phyloP scores from a whole-genome alignment of 2,797 vertebrate species.

The Erethizon dorsatum region DNA sequence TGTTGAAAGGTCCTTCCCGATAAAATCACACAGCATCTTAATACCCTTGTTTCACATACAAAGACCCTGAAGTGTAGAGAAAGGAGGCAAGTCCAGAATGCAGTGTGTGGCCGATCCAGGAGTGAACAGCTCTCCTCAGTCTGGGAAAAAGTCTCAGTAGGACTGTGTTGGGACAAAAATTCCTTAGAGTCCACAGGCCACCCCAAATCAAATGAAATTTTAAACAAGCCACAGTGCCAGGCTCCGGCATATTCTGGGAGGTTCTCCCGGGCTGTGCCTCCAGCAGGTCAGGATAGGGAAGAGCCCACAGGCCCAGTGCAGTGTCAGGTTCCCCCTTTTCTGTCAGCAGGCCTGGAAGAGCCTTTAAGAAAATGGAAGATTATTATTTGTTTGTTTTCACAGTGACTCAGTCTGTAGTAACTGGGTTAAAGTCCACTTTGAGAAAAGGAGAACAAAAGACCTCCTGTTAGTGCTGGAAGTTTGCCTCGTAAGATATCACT shows the following conservation, averaged over 20 bases:
- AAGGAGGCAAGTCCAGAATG: not conserved
- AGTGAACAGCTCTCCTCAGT: not conserved
- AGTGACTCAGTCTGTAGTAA: conserved; percentile 92
- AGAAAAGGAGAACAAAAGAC: conserved; percentile 91
- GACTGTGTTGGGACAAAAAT: conserved; percentile 35
- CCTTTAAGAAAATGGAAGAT: conserved; percentile 87
- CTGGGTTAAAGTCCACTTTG: conserved; percentile 92
- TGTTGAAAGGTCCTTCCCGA: conserved; percentile 24
- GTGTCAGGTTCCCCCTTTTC: conserved; percentile 87
- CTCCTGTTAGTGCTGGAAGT: conserved; percentile 91
- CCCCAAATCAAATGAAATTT: conserved; percentile 55
- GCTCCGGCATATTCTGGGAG: conserved; percentile 61
- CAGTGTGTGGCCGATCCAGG: not conserved
- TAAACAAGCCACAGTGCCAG: conserved; percentile 49
- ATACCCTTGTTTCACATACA: not conserved
- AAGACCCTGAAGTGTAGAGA: conserved; percentile 4
- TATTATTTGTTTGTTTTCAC: conserved; percentile 91
- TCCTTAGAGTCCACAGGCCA: not conserved
- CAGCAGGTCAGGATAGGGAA: conserved; percentile 55
- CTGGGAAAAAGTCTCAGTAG: not conserved
- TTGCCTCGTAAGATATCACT: conserved; percentile 92
- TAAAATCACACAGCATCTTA: conserved; percentile 14
- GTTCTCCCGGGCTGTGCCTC: conserved; percentile 65
- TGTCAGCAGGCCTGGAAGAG: conserved; percentile 88
- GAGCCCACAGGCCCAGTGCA: conserved; percentile 73